Conservation (phyloP, 92 coral and sea anemone species). For the Zoanthus sansibaricus region DNA sequence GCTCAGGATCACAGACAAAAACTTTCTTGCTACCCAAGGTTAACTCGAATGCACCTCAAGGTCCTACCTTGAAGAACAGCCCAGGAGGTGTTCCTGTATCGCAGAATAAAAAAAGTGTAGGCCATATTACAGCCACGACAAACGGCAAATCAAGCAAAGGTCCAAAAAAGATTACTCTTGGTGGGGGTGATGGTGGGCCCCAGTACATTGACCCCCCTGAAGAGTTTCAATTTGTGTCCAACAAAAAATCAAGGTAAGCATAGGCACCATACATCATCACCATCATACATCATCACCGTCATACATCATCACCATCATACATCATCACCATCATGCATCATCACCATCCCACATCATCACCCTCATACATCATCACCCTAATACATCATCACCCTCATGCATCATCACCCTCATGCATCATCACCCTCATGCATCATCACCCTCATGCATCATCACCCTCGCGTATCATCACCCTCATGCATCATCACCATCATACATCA, state of each 20-base stretch:
- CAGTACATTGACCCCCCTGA: constrained; percentile 99
- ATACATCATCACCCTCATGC: too few species aligned
- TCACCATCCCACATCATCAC: too few species aligned
- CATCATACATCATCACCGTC: too few species aligned
- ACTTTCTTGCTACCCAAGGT: constrained; percentile 79
- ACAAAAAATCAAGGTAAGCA: constrained; percentile 80
- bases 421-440: too few species aligned
- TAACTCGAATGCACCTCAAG: constrained; percentile 42
- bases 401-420: too few species aligned
- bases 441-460: too few species aligned
- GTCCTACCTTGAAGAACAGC: constrained; percentile 34
- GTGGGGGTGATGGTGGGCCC: constrained; percentile 68
- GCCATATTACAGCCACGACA: constrained; percentile 39
- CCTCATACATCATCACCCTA: too few species aligned
- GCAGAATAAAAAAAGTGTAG: constrained; percentile 45
- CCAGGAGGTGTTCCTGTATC: constrained; percentile 34
- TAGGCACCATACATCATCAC: background rate
- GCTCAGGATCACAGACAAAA: constrained; percentile 63
- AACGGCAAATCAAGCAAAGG: constrained; percentile 43
- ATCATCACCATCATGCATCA: too few species aligned
- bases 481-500: too few species aligned
- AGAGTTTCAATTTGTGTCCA: constrained; percentile 94
- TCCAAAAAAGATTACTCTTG: constrained; percentile 32
- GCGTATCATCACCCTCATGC: too few species aligned
- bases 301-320: too few species aligned